Evolutionary conservation across 2,888 invertebrate genomes (phyloP).

Genomic region (Embidobia sp.): DNA sequence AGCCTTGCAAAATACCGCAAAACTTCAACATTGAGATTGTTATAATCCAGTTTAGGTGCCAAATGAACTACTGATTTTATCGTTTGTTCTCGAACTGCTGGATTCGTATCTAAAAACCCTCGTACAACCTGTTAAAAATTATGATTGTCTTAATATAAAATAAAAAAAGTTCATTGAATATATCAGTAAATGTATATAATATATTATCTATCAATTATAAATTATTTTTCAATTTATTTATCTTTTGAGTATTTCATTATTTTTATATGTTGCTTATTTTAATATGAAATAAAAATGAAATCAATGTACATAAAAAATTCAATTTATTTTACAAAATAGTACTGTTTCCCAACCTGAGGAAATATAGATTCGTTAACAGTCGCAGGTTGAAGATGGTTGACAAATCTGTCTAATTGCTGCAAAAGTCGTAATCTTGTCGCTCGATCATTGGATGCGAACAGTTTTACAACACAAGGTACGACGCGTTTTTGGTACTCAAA

Average conservation of each 20-base stretch:
- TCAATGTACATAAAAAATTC: too few species aligned
- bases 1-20: conserved; percentile 97
- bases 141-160: too few species aligned
- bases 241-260: too few species aligned
- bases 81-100: conserved; percentile 97
- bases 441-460: conserved; percentile 97
- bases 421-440: conserved; percentile 96
- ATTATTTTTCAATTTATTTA: too few species aligned
- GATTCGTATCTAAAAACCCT: conserved; percentile 98
- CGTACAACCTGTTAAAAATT: conserved; percentile 90
- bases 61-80: conserved; percentile 98
- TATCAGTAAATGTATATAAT: too few species aligned
- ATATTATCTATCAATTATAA: too few species aligned
- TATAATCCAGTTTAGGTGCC: conserved; percentile 97
- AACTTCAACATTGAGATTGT: conserved; percentile 98
- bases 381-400: conserved; percentile 89
- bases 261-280: too few species aligned
- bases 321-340: too few species aligned
- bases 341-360: too few species aligned
- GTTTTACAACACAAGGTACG: conserved; percentile 97
- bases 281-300: too few species aligned
- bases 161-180: too few species aligned
- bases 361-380: conserved; percentile 98
- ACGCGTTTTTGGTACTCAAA: conserved; percentile 97
- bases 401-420: conserved; percentile 96